phyloP scores from a whole-genome alignment of 2,113 vertebrate genomes.

The Columba livia region DNA sequence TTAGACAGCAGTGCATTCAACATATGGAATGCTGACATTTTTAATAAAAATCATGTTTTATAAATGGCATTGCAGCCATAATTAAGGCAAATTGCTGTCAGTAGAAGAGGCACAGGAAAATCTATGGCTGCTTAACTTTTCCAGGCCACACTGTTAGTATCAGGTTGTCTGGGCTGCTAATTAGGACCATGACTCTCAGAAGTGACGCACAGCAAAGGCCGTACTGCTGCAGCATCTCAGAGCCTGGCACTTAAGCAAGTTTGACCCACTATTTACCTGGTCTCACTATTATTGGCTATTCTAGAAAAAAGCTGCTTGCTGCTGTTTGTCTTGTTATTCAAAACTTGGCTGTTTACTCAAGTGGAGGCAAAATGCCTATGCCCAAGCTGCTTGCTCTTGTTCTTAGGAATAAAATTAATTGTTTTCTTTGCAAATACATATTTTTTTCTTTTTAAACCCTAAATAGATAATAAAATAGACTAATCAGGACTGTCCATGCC shows the following conservation, averaged over 20 bases:
- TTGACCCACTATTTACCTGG: background rate
- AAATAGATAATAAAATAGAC: background rate
- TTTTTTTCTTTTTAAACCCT: background rate
- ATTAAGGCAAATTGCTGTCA: background rate
- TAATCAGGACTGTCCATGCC: background rate
- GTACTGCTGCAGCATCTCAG: background rate
- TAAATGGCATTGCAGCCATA: background rate
- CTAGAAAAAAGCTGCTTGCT: background rate
- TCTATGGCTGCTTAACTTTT: background rate
- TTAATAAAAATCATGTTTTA: background rate
- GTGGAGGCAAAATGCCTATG: background rate
- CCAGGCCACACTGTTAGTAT: background rate
- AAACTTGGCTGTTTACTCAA: background rate
- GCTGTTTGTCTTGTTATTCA: background rate
- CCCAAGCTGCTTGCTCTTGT: background rate
- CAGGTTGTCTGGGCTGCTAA: background rate
- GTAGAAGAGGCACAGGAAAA: background rate
- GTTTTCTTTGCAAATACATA: background rate
- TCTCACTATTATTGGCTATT: background rate
- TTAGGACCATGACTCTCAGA: background rate
- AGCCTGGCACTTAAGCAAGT: background rate
- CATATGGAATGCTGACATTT: background rate
- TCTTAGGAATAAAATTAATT: background rate
- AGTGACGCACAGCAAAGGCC: background rate
- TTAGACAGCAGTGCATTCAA: background rate